Percentiles rank a stretch among this genome's conserved stretches.
phyloP scores from a whole-genome alignment of 2,888 invertebrate genomes.

The Panorpa germanica region DNA sequence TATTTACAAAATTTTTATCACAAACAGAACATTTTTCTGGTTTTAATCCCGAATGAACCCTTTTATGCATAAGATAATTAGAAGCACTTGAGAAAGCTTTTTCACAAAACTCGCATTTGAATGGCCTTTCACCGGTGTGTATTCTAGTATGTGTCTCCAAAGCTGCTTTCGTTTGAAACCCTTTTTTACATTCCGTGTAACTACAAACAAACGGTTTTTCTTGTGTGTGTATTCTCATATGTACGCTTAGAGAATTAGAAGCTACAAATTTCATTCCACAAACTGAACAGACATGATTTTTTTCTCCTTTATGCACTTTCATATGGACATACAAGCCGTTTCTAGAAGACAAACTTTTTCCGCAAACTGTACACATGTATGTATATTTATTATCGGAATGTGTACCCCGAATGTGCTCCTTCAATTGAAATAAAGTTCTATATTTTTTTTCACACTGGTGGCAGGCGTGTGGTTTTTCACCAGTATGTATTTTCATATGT shows the following conservation, averaged over 20 bases:
- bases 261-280: constrained; percentile 15
- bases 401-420: too few species aligned
- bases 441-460: too few species aligned
- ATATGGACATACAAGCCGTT: constrained; percentile 15
- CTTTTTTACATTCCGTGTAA: constrained; percentile 12
- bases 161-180: constrained; percentile 13
- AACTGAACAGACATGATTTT: constrained; percentile 13
- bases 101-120: constrained; percentile 12
- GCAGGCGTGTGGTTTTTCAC: too few species aligned
- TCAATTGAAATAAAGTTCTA: too few species aligned
- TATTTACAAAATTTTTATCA: constrained; percentile 10
- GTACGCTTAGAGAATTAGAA: constrained; percentile 13
- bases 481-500: too few species aligned
- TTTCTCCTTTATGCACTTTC: constrained; percentile 14
- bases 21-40: constrained; percentile 12
- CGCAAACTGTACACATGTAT: constrained; percentile 14
- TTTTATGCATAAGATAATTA: constrained; percentile 13
- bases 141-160: constrained; percentile 12
- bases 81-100: constrained; percentile 13
- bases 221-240: constrained; percentile 13
- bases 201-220: constrained; percentile 13
- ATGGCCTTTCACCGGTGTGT: constrained; percentile 13
- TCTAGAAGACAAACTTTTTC: constrained; percentile 14
- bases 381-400: too few species aligned
- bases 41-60: constrained; percentile 13